Percentiles rank a stretch among this genome's conserved stretches.
Evolutionary conservation across 2,797 vertebrate species (phyloP).

Genomic region (Intellagama lesueurii): DNA sequence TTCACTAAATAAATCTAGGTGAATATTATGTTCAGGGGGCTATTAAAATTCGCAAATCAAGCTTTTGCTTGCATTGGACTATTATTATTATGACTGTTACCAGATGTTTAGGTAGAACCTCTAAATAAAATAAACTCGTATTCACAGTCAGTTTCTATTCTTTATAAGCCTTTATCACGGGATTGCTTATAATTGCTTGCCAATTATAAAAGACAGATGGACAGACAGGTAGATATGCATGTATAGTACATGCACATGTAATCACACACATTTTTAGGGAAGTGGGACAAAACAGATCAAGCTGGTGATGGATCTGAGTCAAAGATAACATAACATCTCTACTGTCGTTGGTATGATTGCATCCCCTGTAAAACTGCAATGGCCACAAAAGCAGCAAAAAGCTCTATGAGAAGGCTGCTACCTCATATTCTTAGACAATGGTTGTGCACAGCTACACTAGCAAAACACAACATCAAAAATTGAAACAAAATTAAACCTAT

Average conservation of each 20-base stretch:
- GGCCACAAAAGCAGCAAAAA: neutral
- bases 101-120: neutral
- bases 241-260: neutral
- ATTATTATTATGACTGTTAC: neutral
- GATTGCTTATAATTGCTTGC: no score
- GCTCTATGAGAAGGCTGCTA: neutral
- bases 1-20: slow-evolving; percentile 4
- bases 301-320: neutral
- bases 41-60: neutral
- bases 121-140: neutral
- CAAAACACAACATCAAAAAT: neutral
- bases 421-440: neutral
- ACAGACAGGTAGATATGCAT: neutral
- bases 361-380: neutral
- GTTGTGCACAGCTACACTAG: neutral
- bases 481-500: neutral
- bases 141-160: neutral
- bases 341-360: neutral
- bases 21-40: neutral
- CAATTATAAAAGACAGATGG: neutral
- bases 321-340: neutral
- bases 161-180: neutral
- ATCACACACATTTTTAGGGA: neutral
- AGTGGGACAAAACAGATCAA: neutral
- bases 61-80: neutral